A percentile compares a stretch with the other conserved stretches of the same genome.
phyloP scores from a whole-genome alignment of 2,797 vertebrate genomes.

The Falco cherrug region DNA sequence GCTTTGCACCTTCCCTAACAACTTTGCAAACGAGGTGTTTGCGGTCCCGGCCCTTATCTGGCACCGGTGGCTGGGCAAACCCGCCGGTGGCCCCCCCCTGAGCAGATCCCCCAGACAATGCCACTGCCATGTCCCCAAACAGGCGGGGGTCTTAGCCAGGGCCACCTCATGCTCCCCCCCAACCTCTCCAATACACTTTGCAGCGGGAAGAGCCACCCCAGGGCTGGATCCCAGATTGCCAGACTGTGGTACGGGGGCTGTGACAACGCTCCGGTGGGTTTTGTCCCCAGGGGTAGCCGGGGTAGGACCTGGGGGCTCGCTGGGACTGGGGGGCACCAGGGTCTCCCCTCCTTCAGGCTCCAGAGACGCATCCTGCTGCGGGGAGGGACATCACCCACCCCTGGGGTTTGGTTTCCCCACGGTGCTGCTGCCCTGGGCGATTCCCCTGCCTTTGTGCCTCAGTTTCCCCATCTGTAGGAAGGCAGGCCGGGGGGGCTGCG shows the following conservation, averaged over 20 bases:
- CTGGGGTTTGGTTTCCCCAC: no score
- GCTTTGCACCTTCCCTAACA: conserved; percentile 12
- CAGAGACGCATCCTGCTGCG: not conserved
- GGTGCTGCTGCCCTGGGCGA: fast-evolving
- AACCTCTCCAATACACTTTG: not conserved
- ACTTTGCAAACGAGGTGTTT: not conserved
- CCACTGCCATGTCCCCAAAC: not conserved
- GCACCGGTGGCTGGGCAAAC: not conserved
- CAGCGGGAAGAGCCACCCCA: no score
- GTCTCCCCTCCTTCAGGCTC: not conserved
- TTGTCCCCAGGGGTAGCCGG: not conserved
- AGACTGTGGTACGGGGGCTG: not conserved
- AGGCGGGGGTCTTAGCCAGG: not conserved
- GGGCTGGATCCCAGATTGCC: not conserved
- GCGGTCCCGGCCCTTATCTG: not conserved
- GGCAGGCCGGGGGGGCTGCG: not conserved
- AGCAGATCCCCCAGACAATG: not conserved
- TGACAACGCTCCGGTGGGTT: fast-evolving
- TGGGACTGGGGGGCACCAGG: not conserved
- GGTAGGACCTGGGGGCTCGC: not conserved
- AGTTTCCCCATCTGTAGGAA: not conserved
- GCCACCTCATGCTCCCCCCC: not conserved
- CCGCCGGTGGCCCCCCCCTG: not conserved
- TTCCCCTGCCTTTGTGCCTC: not conserved
- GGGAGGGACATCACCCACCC: no score